Percentiles rank a stretch among this genome's conserved stretches.
Conservation (phyloP, 2,888 invertebrate genomes). For the Hydraecia micacea region DNA sequence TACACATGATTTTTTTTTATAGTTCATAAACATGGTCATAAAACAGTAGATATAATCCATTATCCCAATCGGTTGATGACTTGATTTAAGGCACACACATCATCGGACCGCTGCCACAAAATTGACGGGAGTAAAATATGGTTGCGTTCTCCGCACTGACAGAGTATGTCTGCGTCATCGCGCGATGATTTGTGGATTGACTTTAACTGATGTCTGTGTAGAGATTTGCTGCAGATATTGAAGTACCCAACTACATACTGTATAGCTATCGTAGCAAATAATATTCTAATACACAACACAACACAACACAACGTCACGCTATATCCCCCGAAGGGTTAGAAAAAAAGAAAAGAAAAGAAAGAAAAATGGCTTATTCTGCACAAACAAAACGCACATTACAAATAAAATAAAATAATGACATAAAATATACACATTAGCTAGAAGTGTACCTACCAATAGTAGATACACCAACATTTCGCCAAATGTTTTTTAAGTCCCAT, state of each 20-base stretch:
- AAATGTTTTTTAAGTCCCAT: background rate
- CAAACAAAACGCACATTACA: too few species aligned
- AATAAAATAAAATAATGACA: too few species aligned
- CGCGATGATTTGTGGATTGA: constrained; percentile 56
- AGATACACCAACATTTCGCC: background rate
- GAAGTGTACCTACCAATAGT: too few species aligned
- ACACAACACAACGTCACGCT: background rate
- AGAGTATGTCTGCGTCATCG: constrained; percentile 54
- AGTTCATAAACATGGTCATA: background rate
- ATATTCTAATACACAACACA: too few species aligned
- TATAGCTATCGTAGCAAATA: background rate
- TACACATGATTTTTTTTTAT: too few species aligned
- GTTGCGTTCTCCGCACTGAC: constrained; percentile 40
- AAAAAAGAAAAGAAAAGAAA: too few species aligned
- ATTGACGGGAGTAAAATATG: constrained; percentile 58
- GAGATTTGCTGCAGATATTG: constrained; percentile 3
- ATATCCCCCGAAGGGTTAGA: background rate
- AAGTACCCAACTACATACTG: background rate
- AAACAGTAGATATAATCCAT: constrained; percentile 10
- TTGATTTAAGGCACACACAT: constrained; percentile 46
- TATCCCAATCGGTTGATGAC: constrained; percentile 33
- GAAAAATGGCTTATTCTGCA: too few species aligned
- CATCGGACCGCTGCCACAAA: constrained; percentile 19
- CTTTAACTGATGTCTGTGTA: constrained; percentile 33
- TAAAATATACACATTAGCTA: too few species aligned